Base-by-base conservation (phyloP, 2,113 vertebrate species). In the Syrrhaptes paradoxus region DNA sequence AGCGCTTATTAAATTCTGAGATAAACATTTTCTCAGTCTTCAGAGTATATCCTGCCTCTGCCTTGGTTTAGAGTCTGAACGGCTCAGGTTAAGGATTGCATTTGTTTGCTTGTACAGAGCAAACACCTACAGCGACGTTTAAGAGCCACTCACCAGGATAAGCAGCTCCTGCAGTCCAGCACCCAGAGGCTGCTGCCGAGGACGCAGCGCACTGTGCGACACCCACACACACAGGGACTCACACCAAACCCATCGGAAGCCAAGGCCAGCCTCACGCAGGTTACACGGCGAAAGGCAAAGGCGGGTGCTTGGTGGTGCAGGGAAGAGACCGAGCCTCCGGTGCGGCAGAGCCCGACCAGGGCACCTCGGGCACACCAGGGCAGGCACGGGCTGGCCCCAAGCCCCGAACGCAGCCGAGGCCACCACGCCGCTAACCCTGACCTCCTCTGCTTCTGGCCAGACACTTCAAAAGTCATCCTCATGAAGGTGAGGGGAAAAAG, bases 221-320 rank as follows among this genome's bases (percentile, higher is more conserved):
- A 82, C 28, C 61, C 45, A 31, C 29, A 52, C 8, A 24, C 24
- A 29, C 8, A 72, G 79, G 38, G 65, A 75, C 49, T 96, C 31
- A 41, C 0, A 0, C 15, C 11, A 51, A 62, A 59, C 11, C 74
- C 55, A 61, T 20, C 0, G 51, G 46, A 62, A 88, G 46, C 36
- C 17, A 58, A 73, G 24, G 11, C 6, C 25, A 46, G 25, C 10
- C 32, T 67, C 19, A 38, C 46, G 51, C 18, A 32, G 6, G 58
- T 80, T 20, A 29, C 6, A 18, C 19, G 46, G 15, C 11, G n/a
- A 66, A 96, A 65, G 76, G 16, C 17, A 49, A 67, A 46, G 43
- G 36, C 24, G 19, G 49, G 6, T 0, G 11, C 31, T 8, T 0
- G 0, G 31, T 12, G 49, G 14, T 17, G 52, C 10, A 14, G 49